Evolutionary conservation across 2,888 invertebrate species (phyloP).

Genomic region (Himalopsyche japonica): DNA sequence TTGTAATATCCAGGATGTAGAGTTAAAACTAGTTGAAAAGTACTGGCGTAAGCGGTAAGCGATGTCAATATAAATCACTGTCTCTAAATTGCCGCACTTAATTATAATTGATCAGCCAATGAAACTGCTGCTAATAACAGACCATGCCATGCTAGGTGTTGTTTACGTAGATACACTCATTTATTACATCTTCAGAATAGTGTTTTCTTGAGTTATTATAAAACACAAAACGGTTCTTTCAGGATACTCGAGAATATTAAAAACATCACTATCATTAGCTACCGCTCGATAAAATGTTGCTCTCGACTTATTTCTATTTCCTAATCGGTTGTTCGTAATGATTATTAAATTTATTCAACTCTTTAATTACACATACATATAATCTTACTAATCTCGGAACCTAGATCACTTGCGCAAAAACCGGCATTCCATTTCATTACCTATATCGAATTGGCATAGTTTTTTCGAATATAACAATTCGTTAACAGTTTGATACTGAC

Average conservation of each 20-base stretch:
- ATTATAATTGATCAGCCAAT: conserved; percentile 26
- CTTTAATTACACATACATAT: no score
- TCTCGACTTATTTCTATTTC: neutral
- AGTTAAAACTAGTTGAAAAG: neutral
- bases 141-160: conserved; percentile 19
- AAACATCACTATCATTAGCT: neutral
- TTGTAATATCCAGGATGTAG: no score
- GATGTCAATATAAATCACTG: conserved; percentile 30
- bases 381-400: no score
- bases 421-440: no score
- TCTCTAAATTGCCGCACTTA: conserved; percentile 16
- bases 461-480: no score
- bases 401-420: no score
- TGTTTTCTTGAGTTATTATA: neutral
- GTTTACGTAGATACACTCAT: conserved; percentile 18
- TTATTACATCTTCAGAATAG: neutral
- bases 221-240: neutral
- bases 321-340: neutral
- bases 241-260: neutral
- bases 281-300: neutral
- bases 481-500: no score
- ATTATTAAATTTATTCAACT: no score
- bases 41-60: conserved; percentile 3
- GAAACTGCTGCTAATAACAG: conserved; percentile 21
- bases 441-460: no score